Evolutionary conservation across 37 sponge, comb jelly and placozoan genomes (phyloP).

Genomic region (Cladorhizidae sp.): DNA sequence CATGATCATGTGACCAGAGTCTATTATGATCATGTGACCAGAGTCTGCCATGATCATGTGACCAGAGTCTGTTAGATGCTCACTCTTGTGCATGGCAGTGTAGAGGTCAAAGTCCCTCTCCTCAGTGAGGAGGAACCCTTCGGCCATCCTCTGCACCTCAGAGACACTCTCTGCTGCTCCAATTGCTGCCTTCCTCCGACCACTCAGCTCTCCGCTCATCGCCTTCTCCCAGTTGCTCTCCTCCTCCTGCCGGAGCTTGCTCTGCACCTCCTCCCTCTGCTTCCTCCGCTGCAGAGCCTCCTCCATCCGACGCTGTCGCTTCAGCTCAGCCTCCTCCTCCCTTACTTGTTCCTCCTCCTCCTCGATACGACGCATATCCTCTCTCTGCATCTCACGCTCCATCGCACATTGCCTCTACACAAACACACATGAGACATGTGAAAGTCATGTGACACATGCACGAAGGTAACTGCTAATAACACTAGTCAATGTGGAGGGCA

Average conservation of each 20-base stretch:
- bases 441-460: not conserved
- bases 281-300: constrained; percentile 53
- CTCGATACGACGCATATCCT: constrained; percentile 35
- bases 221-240: constrained; percentile 81
- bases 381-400: constrained; percentile 67
- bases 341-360: constrained; percentile 45
- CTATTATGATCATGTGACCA: too few relatives aligned
- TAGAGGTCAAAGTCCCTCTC: constrained; percentile 70
- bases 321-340: constrained; percentile 67
- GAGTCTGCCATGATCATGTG: too few relatives aligned
- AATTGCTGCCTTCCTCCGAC: constrained; percentile 68
- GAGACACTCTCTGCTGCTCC: constrained; percentile 62
- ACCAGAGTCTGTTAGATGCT: not conserved
- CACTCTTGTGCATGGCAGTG: constrained; percentile 76
- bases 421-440: not conserved
- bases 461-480: too few relatives aligned
- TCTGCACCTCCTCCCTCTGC: constrained; percentile 58
- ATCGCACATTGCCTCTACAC: constrained; percentile 52
- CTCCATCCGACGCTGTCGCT: constrained; percentile 38
- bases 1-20: too few relatives aligned
- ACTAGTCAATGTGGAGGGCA: too few relatives aligned
- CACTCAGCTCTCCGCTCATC: constrained; percentile 66
- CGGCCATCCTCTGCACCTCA: constrained; percentile 21
- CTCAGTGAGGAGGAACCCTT: constrained; percentile 7
- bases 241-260: constrained; percentile 53